Evolutionary conservation across 1,140 invertebrate genomes (phyloP).

Genomic region (Papilio glaucus): DNA sequence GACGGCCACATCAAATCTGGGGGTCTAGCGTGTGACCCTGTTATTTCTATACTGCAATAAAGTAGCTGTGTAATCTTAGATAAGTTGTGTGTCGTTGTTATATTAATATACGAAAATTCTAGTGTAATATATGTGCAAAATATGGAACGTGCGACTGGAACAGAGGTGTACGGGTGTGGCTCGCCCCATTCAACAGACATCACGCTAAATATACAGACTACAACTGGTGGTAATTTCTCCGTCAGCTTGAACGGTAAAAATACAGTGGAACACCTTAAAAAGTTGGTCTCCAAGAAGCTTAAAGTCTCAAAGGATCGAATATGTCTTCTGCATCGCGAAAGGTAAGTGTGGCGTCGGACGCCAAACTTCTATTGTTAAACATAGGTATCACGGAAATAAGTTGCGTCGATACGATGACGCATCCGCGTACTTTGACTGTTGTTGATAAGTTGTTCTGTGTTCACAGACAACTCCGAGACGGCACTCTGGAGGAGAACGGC

Average conservation of each 20-base stretch:
- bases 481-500: slow-evolving; percentile 93
- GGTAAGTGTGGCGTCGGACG: slow-evolving; percentile 86
- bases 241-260: slow-evolving; percentile 90
- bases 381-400: slow-evolving; percentile 80
- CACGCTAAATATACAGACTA: slow-evolving; percentile 93
- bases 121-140: slow-evolving; percentile 79
- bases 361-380: slow-evolving; percentile 82
- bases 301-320: slow-evolving; percentile 96
- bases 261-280: slow-evolving; percentile 94
- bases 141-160: slow-evolving; percentile 80
- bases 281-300: slow-evolving; percentile 94
- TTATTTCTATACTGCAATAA: slow-evolving; percentile 81
- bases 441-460: slow-evolving; percentile 69
- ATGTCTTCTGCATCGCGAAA: slow-evolving; percentile 94
- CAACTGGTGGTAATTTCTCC: slow-evolving; percentile 95
- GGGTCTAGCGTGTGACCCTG: slow-evolving; percentile 81
- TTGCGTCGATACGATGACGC: slow-evolving; percentile 82
- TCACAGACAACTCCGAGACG: slow-evolving; percentile 93
- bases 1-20: slow-evolving; percentile 83
- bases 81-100: slow-evolving; percentile 69
- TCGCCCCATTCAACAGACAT: slow-evolving; percentile 86
- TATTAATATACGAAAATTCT: slow-evolving; percentile 70
- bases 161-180: slow-evolving; percentile 86
- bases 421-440: slow-evolving; percentile 77
- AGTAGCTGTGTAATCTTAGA: slow-evolving; percentile 80